Evolutionary conservation across 2,113 vertebrate genomes (phyloP).

Genomic region (Leucopsar rothschildi): DNA sequence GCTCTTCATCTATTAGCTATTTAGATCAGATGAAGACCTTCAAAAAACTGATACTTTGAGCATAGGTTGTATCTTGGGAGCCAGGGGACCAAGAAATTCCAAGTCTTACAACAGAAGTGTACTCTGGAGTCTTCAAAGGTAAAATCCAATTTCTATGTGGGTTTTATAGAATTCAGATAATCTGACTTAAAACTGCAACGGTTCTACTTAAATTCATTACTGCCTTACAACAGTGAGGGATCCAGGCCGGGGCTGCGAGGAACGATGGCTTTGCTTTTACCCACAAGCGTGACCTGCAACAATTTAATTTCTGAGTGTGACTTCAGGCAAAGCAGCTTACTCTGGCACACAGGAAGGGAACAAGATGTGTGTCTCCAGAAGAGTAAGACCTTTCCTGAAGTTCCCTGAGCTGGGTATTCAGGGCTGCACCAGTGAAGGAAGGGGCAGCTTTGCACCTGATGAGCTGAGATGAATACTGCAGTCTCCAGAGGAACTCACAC

Average conservation of each 20-base stretch:
- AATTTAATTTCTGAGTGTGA: neutral
- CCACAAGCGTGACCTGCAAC: neutral
- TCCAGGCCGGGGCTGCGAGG: fast-evolving
- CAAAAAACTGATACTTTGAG: neutral
- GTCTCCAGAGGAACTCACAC: neutral
- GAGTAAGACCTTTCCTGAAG: neutral
- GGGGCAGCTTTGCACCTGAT: neutral
- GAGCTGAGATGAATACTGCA: fast-evolving
- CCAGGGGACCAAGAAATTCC: neutral
- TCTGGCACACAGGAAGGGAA: neutral
- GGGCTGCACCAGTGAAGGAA: neutral
- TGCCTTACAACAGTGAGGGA: neutral
- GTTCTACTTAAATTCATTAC: neutral
- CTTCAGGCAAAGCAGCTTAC: neutral
- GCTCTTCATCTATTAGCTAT: neutral
- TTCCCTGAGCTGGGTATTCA: neutral
- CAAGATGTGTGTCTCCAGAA: neutral
- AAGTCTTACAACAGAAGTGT: neutral
- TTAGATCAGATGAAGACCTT: neutral
- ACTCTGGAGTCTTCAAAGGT: neutral
- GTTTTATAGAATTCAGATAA: neutral
- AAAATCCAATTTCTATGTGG: neutral
- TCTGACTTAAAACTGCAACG: neutral
- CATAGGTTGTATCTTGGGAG: neutral
- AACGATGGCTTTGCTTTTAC: neutral